Conservation (phyloP, 2,888 invertebrate genomes). For the Acrocera orbiculus region DNA sequence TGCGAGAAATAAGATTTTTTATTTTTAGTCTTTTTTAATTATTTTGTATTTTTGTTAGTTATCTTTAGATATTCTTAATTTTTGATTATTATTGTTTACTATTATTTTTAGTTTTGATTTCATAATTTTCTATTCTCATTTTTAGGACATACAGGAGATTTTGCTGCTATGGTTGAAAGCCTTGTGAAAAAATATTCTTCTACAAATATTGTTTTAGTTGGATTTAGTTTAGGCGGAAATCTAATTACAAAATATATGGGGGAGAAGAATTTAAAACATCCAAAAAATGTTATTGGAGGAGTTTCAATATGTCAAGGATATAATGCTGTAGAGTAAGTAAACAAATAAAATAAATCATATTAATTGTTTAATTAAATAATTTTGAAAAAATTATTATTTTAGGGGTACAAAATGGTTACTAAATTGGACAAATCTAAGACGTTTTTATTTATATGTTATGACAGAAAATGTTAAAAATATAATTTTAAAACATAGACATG, state of each 20-base stretch:
- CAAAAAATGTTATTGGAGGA: slow-evolving; percentile 62
- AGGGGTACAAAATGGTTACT: slow-evolving; percentile 66
- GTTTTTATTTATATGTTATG: slow-evolving; percentile 82
- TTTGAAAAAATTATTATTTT: background rate
- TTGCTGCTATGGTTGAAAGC: slow-evolving; percentile 62
- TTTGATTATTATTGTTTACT: no score
- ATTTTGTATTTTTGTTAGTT: background rate
- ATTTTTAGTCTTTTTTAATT: background rate
- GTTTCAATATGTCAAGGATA: slow-evolving; percentile 92
- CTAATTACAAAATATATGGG: slow-evolving; percentile 85
- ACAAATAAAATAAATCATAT: background rate
- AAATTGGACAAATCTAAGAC: slow-evolving; percentile 77
- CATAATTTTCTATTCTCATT: slow-evolving; percentile 9
- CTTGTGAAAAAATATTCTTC: slow-evolving; percentile 54
- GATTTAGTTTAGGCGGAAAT: slow-evolving; percentile 89
- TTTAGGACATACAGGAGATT: slow-evolving; percentile 78
- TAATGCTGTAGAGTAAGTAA: slow-evolving; percentile 69
- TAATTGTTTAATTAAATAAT: background rate
- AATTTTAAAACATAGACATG: slow-evolving; percentile 64
- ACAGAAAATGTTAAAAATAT: slow-evolving; percentile 81
- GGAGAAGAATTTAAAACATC: slow-evolving; percentile 44
- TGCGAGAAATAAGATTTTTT: no score
- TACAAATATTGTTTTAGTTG: slow-evolving; percentile 65
- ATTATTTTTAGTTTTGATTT: no score
- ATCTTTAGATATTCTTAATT: background rate